Base-by-base conservation (phyloP, 2,888 invertebrate genomes). In the Coronaproctus castanopsis region DNA sequence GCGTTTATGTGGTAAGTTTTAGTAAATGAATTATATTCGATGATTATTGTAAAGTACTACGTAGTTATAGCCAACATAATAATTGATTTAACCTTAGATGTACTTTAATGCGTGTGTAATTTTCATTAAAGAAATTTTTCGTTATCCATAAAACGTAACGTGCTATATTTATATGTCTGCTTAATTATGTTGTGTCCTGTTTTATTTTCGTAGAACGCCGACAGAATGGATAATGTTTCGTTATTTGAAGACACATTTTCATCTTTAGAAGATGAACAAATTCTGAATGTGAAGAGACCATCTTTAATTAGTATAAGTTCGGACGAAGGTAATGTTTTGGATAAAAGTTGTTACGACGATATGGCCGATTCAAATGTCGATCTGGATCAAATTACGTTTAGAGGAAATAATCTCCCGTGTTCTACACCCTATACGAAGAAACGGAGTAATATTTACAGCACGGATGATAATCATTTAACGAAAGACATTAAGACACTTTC, bases 221-320 rank as follows among this genome's bases (percentile, higher is more conserved):
- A 36, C 8, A 36, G 5, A 14, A 54, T 50, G 55, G 51, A 59
- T 24, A n/a, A 52, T 3, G 36, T 51, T 23, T 21, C 54, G 23
- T 36, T 55, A 24, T 51, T 51, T 36, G 59, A 23, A 21, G 54
- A 54, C 19, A 59, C 52, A 52, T 52, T 55, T 18, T 59, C 59
- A 21, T 55, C 59, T 1, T 8, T 59, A 36, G 59, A 59, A 21
- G 59, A 55, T 24, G 59, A 59, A 18, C 52, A 52, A 3, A 55
- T 59, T 36, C 51, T 55, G 5, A 24, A 59, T 48, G 56, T 59
- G 19, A 59, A 55, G 36, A 49, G 56, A 22, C 59, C 59, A 8
- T 59, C 59, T 5, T 22, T 59, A 21, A 36, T 59, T 1, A 59
- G 59, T 22, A 24, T 59, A 19, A 59, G 55, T 21, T 59, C 59